Evolutionary conservation across 2,888 invertebrate genomes (phyloP).

Genomic region (Balanococcus diminutus): DNA sequence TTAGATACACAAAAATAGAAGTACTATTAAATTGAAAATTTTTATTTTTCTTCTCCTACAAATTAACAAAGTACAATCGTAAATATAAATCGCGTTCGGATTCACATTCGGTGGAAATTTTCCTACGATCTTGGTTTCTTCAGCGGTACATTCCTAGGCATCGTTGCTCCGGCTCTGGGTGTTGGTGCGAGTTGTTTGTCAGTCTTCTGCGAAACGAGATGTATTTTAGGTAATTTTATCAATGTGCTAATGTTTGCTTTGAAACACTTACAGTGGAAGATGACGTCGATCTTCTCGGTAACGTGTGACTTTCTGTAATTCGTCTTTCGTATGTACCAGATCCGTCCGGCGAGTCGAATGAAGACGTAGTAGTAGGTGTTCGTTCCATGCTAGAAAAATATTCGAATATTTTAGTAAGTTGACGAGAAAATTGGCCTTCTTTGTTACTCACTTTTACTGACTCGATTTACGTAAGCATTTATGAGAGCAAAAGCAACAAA

Average conservation of each 20-base stretch:
- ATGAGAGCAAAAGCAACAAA: constrained; percentile 37
- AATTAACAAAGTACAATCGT: constrained; percentile 24
- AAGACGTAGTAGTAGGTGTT: constrained; percentile 59
- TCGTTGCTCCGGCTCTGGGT: constrained; percentile 26
- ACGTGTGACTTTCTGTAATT: constrained; percentile 46
- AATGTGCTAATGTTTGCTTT: not conserved
- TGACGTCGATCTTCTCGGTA: constrained; percentile 58
- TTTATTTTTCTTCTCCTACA: constrained; percentile 32
- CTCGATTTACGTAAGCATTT: constrained; percentile 26
- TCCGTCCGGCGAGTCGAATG: constrained; percentile 57
- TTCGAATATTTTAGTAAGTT: not conserved
- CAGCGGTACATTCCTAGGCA: constrained; percentile 31
- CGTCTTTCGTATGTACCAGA: constrained; percentile 55
- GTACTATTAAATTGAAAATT: not conserved
- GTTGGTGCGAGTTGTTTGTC: constrained; percentile 13
- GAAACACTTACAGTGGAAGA: constrained; percentile 59
- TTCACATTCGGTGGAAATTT: not conserved
- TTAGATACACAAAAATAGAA: not conserved
- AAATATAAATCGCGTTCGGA: not conserved
- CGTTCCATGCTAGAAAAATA: constrained; percentile 63
- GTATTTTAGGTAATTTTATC: not conserved
- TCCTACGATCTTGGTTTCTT: constrained; percentile 22
- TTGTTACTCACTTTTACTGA: not conserved
- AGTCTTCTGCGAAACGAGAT: not conserved
- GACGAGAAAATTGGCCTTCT: not conserved